Base-by-base conservation (phyloP, 2,113 vertebrate species). In the Ictalurus punctatus region DNA sequence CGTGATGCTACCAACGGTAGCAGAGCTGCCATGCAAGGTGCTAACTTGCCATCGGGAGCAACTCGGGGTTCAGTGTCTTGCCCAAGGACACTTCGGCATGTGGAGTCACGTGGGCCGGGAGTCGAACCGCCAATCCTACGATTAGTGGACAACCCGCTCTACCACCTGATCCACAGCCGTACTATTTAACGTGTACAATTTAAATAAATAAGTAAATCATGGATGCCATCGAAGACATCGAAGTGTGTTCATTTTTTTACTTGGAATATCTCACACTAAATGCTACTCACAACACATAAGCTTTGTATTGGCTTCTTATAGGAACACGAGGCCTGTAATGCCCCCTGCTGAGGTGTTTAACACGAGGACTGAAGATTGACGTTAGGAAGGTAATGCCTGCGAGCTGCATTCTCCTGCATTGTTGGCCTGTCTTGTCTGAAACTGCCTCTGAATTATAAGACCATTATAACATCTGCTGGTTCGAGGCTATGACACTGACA, bases 391-490 rank as follows among this genome's bases (percentile, higher is more conserved):
- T 95, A 94, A 94, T 91, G 94, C 91, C 94, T 83, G 92, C 37
- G 61, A 92, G 93, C 91, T 1, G n/a, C 40, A 30, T 92, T 91
- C 91, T 86, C 80, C 93, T 92, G 93, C 91, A 92, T 86, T 84
- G 48, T 83, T 73, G 73, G 37, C 71, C 81, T 71, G 61, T 90
- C 90, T 69, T 92, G 91, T 92, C 93, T 94, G 90, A 92, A 95
- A 94, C 92, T 93, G 93, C 92, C 93, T 93, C 91, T 93, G 93
- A 96, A 95, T 95, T 94, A 95, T 94, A 93, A 95, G 91, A 91
- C 93, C 91, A 92, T 91, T 93, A 92, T 92, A 95, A 94, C 95
- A 95, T 95, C 94, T 95, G 95, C 93, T 93, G 93, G 93, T 92
- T 87, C 91, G 90, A 91, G 89, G 91, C 91, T 91, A 89, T 90